Evolutionary conservation across 2,888 invertebrate species (phyloP).

Genomic region (Myathropa florea): DNA sequence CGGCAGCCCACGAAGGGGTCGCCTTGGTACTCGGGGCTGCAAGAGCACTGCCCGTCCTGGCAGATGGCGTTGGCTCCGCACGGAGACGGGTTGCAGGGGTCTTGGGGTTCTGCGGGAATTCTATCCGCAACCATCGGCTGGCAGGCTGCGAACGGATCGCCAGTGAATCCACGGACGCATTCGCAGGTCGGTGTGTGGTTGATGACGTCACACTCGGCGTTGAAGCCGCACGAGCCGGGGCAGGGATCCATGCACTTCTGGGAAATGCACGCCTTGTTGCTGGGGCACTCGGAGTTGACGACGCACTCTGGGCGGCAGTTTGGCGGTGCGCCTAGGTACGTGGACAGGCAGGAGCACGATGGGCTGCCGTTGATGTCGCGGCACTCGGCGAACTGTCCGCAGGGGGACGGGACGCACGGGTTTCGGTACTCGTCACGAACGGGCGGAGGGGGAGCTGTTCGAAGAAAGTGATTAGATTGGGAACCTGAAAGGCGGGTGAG

Average conservation of each 20-base stretch:
- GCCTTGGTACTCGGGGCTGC: conserved; percentile 84
- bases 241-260: conserved; percentile 88
- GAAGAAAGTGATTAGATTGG: background rate
- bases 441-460: conserved; percentile 71
- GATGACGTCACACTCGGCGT: conserved; percentile 84
- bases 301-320: conserved; percentile 88
- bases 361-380: conserved; percentile 84
- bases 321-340: conserved; percentile 86
- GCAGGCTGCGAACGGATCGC: conserved; percentile 88
- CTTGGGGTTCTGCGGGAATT: conserved; percentile 80
- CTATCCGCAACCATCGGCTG: conserved; percentile 78
- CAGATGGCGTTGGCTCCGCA: conserved; percentile 87
- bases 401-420: conserved; percentile 88
- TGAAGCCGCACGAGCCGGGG: conserved; percentile 86
- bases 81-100: conserved; percentile 87
- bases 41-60: conserved; percentile 86
- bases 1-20: conserved; percentile 86
- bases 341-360: conserved; percentile 85
- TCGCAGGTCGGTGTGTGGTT: conserved; percentile 87
- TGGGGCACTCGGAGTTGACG: conserved; percentile 86
- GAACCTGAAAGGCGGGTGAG: background rate
- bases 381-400: conserved; percentile 87
- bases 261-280: conserved; percentile 86
- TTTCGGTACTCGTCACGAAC: conserved; percentile 80
- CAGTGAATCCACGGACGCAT: conserved; percentile 83